Conservation (phyloP, 2,888 invertebrate genomes). For the Drosophila seclusa region DNA sequence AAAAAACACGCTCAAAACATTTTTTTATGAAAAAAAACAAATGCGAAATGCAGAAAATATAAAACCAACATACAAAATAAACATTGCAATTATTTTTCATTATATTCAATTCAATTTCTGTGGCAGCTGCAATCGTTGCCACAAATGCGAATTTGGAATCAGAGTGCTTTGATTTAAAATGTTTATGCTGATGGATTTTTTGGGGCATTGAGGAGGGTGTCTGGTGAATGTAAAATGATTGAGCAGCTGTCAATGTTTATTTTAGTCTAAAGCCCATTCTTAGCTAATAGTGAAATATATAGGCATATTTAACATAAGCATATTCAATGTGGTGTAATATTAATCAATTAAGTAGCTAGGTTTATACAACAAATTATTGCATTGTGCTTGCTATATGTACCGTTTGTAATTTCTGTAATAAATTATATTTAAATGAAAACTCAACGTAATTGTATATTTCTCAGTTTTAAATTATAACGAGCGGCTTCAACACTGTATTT, state of each 20-base stretch:
- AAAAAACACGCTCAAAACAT: conserved; percentile 34
- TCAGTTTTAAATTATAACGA: conserved; percentile 4
- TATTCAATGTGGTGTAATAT: conserved; percentile 60
- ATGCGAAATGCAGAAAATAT: conserved; percentile 27
- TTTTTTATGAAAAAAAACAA: conserved; percentile 35
- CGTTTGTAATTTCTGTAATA: conserved; percentile 60
- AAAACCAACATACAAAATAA: conserved; percentile 32
- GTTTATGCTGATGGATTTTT: conserved; percentile 39
- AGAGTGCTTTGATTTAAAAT: conserved; percentile 52
- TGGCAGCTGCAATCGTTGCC: conserved; percentile 54
- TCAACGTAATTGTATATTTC: too few species aligned
- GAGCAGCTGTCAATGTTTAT: conserved; percentile 39
- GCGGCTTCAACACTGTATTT: neutral
- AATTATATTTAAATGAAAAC: conserved; percentile 19
- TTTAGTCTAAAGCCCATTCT: conserved; percentile 19
- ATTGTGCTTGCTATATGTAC: conserved; percentile 36
- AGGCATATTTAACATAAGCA: conserved; percentile 35
- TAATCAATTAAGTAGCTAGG: conserved; percentile 55
- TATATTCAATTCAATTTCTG: conserved; percentile 16
- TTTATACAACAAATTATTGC: conserved; percentile 50
- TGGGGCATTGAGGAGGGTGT: neutral
- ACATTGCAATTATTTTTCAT: conserved; percentile 55
- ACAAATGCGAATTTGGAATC: conserved; percentile 31
- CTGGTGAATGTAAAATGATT: conserved; percentile 20
- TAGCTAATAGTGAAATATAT: conserved; percentile 37